phyloP scores from a whole-genome alignment of 2,888 invertebrate genomes.

The Helicoverpa assulta region DNA sequence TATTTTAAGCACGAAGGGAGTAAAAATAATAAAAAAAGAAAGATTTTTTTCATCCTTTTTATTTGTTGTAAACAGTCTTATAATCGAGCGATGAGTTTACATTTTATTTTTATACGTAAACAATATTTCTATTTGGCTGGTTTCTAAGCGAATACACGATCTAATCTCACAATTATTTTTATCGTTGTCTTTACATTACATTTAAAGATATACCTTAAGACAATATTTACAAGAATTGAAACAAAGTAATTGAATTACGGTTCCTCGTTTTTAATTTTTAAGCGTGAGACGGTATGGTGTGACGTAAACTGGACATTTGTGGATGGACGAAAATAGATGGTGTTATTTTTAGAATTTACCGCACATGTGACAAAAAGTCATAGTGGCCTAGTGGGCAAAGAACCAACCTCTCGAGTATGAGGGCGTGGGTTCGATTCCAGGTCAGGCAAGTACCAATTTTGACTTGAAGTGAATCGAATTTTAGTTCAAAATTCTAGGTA shows the following conservation, averaged over 20 bases:
- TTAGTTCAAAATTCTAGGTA: no score
- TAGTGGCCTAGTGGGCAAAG: no score
- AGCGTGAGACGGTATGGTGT: constrained; percentile 66
- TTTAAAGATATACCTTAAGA: constrained; percentile 73
- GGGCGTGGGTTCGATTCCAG: no score
- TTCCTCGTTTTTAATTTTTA: constrained; percentile 60
- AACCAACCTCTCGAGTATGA: no score
- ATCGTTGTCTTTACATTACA: constrained; percentile 79
- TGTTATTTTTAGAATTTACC: no score
- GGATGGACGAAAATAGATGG: neutral
- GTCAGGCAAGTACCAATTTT: no score
- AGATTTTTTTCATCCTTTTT: constrained; percentile 73
- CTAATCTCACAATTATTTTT: constrained; percentile 74
- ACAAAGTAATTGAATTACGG: constrained; percentile 85
- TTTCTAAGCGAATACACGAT: constrained; percentile 85
- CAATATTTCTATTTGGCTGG: constrained; percentile 86
- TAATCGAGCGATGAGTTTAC: constrained; percentile 86
- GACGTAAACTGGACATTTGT: constrained; percentile 24
- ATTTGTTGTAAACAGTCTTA: constrained; percentile 89
- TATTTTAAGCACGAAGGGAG: neutral
- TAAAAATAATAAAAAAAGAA: neutral
- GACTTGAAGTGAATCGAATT: no score
- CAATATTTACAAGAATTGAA: constrained; percentile 85
- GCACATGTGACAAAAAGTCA: no score
- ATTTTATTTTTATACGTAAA: constrained; percentile 77